Evolutionary conservation across 2,113 vertebrate genomes (phyloP), one percentile per base, ranked within the genome.

Genomic region (Phyllopteryx taeniolatus): DNA sequence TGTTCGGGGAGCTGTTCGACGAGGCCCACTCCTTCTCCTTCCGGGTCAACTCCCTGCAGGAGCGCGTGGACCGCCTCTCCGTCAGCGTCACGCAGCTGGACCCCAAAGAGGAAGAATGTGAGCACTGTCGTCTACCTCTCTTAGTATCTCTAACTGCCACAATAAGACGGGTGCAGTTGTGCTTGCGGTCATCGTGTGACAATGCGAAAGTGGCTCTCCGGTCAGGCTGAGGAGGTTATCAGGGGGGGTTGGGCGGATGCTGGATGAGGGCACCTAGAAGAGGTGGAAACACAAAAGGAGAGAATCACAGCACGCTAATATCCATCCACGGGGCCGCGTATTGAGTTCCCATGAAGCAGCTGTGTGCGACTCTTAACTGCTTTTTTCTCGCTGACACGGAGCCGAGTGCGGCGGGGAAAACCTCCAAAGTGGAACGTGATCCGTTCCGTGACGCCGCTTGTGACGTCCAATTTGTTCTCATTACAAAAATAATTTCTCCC

Each of bases 11-110:
- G 86, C 94, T 99, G 68, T 99, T 99, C 91, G 98, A 98, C 66
- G 98, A 99, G 91, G 98, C 98, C 51, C 96, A 98, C 88, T 92
- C 96, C 84, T 99, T 99, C 91, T 98, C 97, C 65, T 98, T 98
- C 90, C 92, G 98, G 93, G 98, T 99, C 80, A 99, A 99, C 87
- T 98, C 97, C n/a, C 91, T 99, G 64, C 98, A 99, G 85, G 98
- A 99, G 88, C 95, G 98, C 0, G 97, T 99, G 85, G 98, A 99
- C 86, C 96, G 96, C 42, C 92, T 99, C 76, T 98, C 98, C 85
- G 93, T 99, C 90, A 99, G 96, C 57, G 97, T 99, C 87, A 99
- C 98, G 39, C 98, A 99, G 75, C 94, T 99, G 6, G 98, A 99
- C 88, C 96, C 98, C 82, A 99, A 98, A 92, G 97, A 99, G 87